A percentile compares a stretch with the other conserved stretches of the same genome.
Evolutionary conservation across 2,113 vertebrate species (phyloP).

Genomic region (Phyllostomus hastatus): DNA sequence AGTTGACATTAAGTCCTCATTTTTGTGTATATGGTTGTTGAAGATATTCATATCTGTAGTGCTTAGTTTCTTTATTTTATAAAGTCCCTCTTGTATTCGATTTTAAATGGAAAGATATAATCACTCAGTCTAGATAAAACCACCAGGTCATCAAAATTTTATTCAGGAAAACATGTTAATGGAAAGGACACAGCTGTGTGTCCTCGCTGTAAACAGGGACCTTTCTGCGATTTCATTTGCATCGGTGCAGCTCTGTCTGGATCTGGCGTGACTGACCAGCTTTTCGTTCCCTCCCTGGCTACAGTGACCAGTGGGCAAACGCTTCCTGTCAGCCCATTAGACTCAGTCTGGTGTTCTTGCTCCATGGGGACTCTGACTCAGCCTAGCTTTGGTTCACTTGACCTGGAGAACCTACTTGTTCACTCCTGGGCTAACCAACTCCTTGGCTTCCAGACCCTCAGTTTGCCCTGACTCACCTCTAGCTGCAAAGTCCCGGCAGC

Average conservation of each 20-base stretch:
- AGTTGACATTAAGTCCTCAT: not conserved
- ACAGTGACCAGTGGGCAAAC: not conserved
- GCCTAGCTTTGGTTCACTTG: not conserved
- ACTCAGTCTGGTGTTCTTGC: not conserved
- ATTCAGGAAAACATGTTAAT: not conserved
- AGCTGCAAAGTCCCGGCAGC: not conserved
- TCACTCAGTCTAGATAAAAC: not conserved
- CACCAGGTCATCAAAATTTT: not conserved
- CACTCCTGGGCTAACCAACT: not conserved
- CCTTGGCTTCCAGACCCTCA: not conserved
- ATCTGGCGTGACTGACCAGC: not conserved
- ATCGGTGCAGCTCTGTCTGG: not conserved
- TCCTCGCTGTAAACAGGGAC: not conserved
- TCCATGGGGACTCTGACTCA: constrained; percentile 43
- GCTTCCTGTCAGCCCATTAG: not conserved
- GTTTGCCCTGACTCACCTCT: not conserved
- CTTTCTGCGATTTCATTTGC: not conserved
- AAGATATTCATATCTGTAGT: not conserved
- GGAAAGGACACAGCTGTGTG: not conserved
- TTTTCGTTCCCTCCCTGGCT: not conserved
- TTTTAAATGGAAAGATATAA: not conserved
- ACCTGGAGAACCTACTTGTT: constrained; percentile 31
- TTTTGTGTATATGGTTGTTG: not conserved
- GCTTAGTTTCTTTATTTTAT: not conserved
- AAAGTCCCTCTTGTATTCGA: not conserved